A percentile compares a stretch with the other conserved stretches of the same genome.
Conservation (phyloP, 2,113 vertebrate species). For the Pimephales promelas region DNA sequence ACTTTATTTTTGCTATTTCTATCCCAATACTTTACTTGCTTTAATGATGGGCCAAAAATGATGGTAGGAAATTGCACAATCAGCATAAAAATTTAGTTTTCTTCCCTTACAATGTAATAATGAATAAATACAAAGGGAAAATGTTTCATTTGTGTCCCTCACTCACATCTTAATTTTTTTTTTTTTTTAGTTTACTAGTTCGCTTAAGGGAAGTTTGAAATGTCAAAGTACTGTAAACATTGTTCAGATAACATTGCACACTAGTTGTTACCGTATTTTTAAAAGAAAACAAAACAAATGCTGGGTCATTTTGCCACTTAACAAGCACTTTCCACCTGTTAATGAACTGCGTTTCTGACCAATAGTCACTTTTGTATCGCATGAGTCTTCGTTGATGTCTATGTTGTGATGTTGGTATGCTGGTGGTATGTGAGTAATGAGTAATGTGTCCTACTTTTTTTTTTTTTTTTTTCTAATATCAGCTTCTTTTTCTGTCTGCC, state of each 20-base stretch:
- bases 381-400: constrained; percentile 30
- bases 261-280: constrained; percentile 32
- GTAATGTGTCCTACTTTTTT: constrained; percentile 51
- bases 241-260: constrained; percentile 52
- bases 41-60: constrained; percentile 41
- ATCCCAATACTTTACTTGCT: constrained; percentile 24
- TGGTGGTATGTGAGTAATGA: constrained; percentile 58
- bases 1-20: background rate
- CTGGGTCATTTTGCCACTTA: constrained; percentile 46
- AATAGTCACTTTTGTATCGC: constrained; percentile 52
- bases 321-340: constrained; percentile 70
- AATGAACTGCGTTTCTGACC: constrained; percentile 68
- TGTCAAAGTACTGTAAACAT: constrained; percentile 35
- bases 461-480: constrained; percentile 32
- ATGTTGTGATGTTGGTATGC: constrained; percentile 47
- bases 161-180: background rate
- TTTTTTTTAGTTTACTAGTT: constrained; percentile 33
- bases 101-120: background rate
- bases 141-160: background rate
- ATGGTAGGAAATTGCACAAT: constrained; percentile 31
- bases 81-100: background rate
- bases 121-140: background rate
- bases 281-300: background rate
- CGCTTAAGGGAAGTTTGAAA: constrained; percentile 13
- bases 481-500: constrained; percentile 58